A percentile compares a stretch with the other conserved stretches of the same genome.
Conservation (phyloP, 1,140 invertebrate genomes). For the Bursaphelenchus mucronatus region DNA sequence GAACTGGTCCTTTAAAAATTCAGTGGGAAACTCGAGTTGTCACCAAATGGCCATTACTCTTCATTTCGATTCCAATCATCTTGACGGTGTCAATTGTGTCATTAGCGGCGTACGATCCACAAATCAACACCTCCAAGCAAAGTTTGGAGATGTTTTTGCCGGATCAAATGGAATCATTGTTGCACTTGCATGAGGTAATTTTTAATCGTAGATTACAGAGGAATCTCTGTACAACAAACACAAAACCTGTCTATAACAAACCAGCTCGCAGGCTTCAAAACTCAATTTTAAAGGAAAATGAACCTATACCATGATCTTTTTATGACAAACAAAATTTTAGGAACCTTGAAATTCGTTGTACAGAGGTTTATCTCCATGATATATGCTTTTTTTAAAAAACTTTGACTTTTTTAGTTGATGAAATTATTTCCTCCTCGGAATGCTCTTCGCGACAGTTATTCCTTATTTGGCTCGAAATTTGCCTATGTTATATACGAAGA, state of each 20-base stretch:
- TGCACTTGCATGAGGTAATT: conserved; percentile 24
- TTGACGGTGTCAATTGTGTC: conserved; percentile 30
- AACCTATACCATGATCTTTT: too few relatives aligned
- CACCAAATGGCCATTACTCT: conserved; percentile 46
- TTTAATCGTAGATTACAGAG: neutral
- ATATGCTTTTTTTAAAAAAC: conserved; percentile 12
- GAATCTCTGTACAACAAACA: too few relatives aligned
- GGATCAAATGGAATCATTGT: conserved; percentile 44
- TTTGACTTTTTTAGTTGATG: conserved; percentile 28
- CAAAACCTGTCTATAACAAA: too few relatives aligned
- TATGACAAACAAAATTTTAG: too few relatives aligned
- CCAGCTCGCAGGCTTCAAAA: too few relatives aligned
- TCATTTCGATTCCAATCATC: conserved; percentile 40
- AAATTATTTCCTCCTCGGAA: conserved; percentile 47
- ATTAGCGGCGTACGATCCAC: conserved; percentile 37
- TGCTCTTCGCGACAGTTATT: conserved; percentile 49
- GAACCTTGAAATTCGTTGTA: too few relatives aligned
- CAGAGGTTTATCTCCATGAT: neutral
- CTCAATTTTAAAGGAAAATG: too few relatives aligned
- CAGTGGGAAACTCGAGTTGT: conserved; percentile 52
- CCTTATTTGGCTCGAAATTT: conserved; percentile 51
- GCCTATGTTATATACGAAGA: conserved; percentile 50
- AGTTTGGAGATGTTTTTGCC: conserved; percentile 53
- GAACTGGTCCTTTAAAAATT: too few relatives aligned
- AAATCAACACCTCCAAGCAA: conserved; percentile 46